A percentile compares a stretch with the other conserved stretches of the same genome.
phyloP scores from a whole-genome alignment of 2,888 invertebrate species.

The Cantharis nigra region DNA sequence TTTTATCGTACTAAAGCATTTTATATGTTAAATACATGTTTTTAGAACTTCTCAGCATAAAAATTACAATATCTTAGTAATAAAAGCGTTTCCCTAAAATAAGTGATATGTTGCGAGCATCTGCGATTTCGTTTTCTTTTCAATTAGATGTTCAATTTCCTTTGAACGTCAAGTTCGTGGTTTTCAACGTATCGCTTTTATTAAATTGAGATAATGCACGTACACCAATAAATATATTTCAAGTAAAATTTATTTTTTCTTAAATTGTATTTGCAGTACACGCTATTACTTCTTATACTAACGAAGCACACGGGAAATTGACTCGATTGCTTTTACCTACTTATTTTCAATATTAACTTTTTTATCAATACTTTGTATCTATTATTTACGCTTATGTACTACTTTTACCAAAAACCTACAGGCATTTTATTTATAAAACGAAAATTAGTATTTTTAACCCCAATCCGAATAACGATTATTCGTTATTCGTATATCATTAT shows the following conservation, averaged over 20 bases:
- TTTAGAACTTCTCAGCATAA: not conserved
- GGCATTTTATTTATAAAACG: not conserved
- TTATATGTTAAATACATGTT: not conserved
- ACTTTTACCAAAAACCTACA: not conserved
- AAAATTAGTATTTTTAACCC: not conserved
- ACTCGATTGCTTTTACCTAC: not conserved
- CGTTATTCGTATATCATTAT: not conserved
- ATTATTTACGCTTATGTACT: not conserved
- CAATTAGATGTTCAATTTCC: conserved; percentile 13
- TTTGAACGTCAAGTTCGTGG: conserved; percentile 3
- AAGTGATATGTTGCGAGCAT: conserved; percentile 6
- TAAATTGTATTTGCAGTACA: not conserved
- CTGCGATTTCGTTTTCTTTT: conserved; percentile 14
- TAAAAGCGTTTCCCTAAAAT: conserved; percentile 6
- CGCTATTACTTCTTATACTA: not conserved
- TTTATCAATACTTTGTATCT: not conserved
- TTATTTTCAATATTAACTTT: not conserved
- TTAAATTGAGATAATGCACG: not conserved
- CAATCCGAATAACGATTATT: not conserved
- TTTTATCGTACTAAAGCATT: not conserved
- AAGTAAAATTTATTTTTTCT: not conserved
- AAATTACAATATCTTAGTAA: conserved; percentile 8
- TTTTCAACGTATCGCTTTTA: not conserved
- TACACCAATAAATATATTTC: not conserved
- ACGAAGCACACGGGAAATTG: not conserved